These are phyloP conservation scores for Macropus fuliginosus DNA, from an alignment of 2,797 vertebrate species.

Conservation along the genomic window DNA sequence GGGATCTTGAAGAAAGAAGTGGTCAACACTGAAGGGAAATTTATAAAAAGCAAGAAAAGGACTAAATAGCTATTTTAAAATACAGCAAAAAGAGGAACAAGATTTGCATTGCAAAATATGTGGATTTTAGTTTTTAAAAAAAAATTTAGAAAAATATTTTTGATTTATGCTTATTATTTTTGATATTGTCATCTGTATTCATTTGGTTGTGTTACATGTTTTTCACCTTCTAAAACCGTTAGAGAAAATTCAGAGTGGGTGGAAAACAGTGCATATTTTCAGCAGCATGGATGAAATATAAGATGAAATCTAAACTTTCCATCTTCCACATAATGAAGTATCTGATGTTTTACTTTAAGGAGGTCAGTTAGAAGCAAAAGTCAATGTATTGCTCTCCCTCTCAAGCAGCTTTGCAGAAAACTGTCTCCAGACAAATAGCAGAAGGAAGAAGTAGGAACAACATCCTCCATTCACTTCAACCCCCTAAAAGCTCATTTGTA, in stretches of 20 bases:
- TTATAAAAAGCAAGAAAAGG: slow-evolving; percentile 16
- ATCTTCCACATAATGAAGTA: slow-evolving; percentile 37
- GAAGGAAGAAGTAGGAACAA: slow-evolving; percentile 32
- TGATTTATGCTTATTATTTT: slow-evolving; percentile 35
- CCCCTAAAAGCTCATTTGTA: slow-evolving; percentile 55
- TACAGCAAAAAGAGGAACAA: slow-evolving; percentile 27
- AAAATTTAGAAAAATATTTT: background rate
- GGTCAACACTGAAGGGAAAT: slow-evolving; percentile 46
- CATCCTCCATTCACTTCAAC: slow-evolving; percentile 34
- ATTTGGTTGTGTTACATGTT: background rate
- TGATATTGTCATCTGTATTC: background rate
- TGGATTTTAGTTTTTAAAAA: background rate
- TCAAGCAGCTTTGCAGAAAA: slow-evolving; percentile 16
- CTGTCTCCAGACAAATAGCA: slow-evolving; percentile 54
- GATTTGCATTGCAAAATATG: background rate
- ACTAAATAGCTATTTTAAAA: background rate
- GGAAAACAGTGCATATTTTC: slow-evolving; percentile 40
- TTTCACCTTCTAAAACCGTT: background rate
- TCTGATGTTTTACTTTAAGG: slow-evolving; percentile 53
- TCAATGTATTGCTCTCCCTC: slow-evolving; percentile 22
- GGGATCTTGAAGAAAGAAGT: slow-evolving; percentile 25
- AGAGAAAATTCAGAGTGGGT: background rate
- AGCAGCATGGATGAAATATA: slow-evolving; percentile 22
- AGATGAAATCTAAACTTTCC: slow-evolving; percentile 16
- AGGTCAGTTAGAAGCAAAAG: slow-evolving; percentile 34